Base-by-base conservation (phyloP, 2,113 vertebrate genomes). In the Percina caprodes region DNA sequence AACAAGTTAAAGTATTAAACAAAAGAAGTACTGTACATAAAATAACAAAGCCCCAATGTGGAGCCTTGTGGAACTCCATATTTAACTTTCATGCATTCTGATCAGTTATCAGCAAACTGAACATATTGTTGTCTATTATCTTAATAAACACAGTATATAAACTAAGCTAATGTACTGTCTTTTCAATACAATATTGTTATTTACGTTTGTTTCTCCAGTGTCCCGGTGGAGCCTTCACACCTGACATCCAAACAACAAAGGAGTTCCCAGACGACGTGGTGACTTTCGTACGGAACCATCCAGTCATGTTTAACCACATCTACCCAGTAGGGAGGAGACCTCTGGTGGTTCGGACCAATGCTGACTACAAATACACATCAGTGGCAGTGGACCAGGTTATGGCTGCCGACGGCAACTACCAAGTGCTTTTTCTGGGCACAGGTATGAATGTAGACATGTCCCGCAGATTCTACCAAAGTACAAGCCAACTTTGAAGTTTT, bases 191-290 rank as follows among this genome's bases (percentile, higher is more conserved):
- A 35, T 45, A 30, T 10, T 2, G n/a, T n/a, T 19, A 52, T 21
- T 15, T 11, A 3, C 46, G 4, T 52, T 10, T 73, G 48, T 63
- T 8, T 83, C 19, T 61, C 39, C 72, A 99, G 98, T 99, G 98
- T 75, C 98, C 98, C 0, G 98, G 98, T 52, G 98, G 98, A 89
- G 98, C 98, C 10, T 99, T 99, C 90, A 99, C 98, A 3, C 98
- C 98, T 39, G 96, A 97, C 54, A 95, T 97, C 84, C 80, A 94
- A 54, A 97, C 97, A 33, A 99, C 98, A 59, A 99, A 99, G 84
- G 97, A 99, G 88, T 99, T 99, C 85, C 98, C 98, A 13, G 98
- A 99, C 1, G 98, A 99, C 0, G 98, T 99, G 80, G 97, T 99
- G 89, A 98, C 96, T 72, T 99, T 99, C 56, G 97, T 98, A 24